Evolutionary conservation across 2,888 invertebrate genomes (phyloP).

Genomic region (Timema podura): DNA sequence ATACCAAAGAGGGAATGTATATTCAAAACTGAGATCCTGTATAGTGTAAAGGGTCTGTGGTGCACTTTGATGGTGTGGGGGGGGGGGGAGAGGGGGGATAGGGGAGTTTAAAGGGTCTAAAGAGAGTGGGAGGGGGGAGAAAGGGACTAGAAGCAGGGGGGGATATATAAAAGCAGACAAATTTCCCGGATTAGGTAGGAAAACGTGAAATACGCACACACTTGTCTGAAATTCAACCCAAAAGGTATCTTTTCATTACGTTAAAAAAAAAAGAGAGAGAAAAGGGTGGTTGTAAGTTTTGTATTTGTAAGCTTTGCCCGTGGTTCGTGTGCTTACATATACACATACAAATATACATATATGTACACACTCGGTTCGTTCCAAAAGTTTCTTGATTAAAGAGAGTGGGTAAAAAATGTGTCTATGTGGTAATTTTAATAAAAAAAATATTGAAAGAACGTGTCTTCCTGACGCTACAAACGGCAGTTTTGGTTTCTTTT

Average conservation of each 20-base stretch:
- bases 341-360: no score
- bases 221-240: background rate
- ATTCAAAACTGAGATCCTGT: slow-evolving; percentile 13
- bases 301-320: slow-evolving; percentile 6
- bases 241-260: slow-evolving; percentile 12
- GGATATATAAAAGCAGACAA: slow-evolving; percentile 8
- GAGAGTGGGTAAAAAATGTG: no score
- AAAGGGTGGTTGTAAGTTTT: background rate
- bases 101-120: background rate
- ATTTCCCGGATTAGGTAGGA: slow-evolving; percentile 10
- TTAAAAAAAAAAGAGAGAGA: background rate
- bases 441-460: background rate
- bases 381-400: no score
- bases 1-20: background rate
- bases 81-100: background rate
- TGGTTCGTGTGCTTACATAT: no score
- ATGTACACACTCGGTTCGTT: no score
- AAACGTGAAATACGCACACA: slow-evolving; percentile 5
- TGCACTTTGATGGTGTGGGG: background rate
- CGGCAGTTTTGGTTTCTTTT: no score
- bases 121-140: background rate
- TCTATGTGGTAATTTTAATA: no score
- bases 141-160: background rate
- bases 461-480: background rate
- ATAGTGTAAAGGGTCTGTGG: background rate